A percentile compares a stretch with the other conserved stretches of the same genome.
Evolutionary conservation across 2,888 invertebrate species (phyloP).

Genomic region (Cosmia pyralina): DNA sequence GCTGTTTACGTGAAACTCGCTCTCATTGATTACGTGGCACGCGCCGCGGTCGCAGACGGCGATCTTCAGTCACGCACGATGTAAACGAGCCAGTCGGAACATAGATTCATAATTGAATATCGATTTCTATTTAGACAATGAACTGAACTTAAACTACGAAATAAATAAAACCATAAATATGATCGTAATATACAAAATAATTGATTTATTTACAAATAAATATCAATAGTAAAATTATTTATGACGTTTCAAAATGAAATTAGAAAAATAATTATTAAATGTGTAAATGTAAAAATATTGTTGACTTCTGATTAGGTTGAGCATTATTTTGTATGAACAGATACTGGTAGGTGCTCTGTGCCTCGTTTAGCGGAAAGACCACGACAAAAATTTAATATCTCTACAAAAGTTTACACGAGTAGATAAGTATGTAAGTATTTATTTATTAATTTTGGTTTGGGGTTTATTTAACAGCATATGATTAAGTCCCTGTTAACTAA

Average conservation of each 20-base stretch:
- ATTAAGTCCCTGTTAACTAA: background rate
- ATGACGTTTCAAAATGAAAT: slow-evolving; percentile 40
- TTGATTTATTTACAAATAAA: slow-evolving; percentile 64
- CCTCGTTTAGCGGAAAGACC: background rate
- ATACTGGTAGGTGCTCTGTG: slow-evolving; percentile 1
- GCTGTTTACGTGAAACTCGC: background rate
- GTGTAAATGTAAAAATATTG: slow-evolving; percentile 37
- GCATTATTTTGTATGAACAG: slow-evolving; percentile 18
- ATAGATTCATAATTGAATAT: slow-evolving; percentile 35
- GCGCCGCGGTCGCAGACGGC: background rate
- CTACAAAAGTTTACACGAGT: background rate
- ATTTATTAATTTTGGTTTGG: background rate
- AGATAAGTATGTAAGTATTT: background rate
- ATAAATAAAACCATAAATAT: slow-evolving; percentile 69
- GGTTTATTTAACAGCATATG: background rate
- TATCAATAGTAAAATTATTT: slow-evolving; percentile 48
- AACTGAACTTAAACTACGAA: slow-evolving; percentile 48
- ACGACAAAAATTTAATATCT: slow-evolving; percentile 25
- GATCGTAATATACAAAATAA: slow-evolving; percentile 68
- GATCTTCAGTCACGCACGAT: slow-evolving; percentile 17
- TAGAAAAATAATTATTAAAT: slow-evolving; percentile 50
- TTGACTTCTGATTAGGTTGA: slow-evolving; percentile 23
- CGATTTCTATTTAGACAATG: slow-evolving; percentile 16
- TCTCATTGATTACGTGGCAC: background rate
- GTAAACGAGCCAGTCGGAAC: slow-evolving; percentile 37